Percentiles rank a stretch among this genome's conserved stretches.
Conservation (phyloP, 2,888 invertebrate genomes). For the Dendrolimus houi region DNA sequence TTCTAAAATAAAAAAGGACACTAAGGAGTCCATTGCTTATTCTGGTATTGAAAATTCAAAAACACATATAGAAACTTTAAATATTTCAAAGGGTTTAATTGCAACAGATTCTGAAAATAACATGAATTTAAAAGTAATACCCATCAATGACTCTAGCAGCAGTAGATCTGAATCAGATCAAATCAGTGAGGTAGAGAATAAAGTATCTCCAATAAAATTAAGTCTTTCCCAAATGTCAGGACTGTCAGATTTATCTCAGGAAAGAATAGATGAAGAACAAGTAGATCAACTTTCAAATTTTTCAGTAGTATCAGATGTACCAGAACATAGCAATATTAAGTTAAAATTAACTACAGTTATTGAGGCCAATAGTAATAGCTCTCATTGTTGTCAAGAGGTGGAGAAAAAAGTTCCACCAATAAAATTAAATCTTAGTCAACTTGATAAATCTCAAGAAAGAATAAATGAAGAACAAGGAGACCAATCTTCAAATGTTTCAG, state of each 20-base stretch:
- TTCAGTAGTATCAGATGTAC: neutral
- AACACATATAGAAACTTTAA: slow-evolving; percentile 1
- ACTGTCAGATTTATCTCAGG: neutral
- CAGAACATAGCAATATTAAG: neutral
- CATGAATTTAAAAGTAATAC: neutral
- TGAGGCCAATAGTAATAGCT: slow-evolving; percentile 8
- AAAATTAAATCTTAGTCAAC: slow-evolving; percentile 32
- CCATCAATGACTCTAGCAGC: slow-evolving; percentile 6
- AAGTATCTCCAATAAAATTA: slow-evolving; percentile 42
- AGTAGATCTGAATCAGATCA: slow-evolving; percentile 5
- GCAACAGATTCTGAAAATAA: neutral
- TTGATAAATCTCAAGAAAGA: slow-evolving; percentile 2
- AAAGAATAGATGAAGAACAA: neutral
- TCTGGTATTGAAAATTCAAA: too few species aligned
- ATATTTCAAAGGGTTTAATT: neutral
- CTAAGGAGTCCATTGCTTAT: too few species aligned
- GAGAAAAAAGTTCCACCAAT: slow-evolving; percentile 40
- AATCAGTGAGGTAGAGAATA: slow-evolving; percentile 22
- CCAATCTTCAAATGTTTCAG: slow-evolving; percentile 2
- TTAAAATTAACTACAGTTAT: neutral
- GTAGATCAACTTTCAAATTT: slow-evolving; percentile 1
- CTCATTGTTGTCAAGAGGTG: slow-evolving; percentile 13
- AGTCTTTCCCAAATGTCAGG: slow-evolving; percentile 18
- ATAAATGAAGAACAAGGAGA: slow-evolving; percentile 8
- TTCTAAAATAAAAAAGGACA: slow-evolving; percentile 3